Evolutionary conservation across 2,888 invertebrate genomes (phyloP).

Genomic region (Drepana falcataria): DNA sequence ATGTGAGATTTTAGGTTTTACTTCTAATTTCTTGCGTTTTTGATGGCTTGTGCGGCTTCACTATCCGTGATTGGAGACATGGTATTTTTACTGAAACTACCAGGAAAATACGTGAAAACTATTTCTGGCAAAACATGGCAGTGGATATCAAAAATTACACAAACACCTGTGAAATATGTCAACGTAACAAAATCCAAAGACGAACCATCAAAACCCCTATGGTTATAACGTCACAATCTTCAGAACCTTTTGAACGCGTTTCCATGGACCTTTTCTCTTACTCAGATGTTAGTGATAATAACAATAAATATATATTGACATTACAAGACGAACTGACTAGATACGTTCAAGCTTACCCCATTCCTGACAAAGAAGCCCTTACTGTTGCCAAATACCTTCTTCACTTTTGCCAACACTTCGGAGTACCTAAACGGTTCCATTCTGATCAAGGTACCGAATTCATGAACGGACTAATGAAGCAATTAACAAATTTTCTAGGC

Average conservation of each 20-base stretch:
- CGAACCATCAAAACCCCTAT: slow-evolving; percentile 31
- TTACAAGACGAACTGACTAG: slow-evolving; percentile 32
- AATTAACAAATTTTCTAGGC: slow-evolving; percentile 30
- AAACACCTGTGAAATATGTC: slow-evolving; percentile 22
- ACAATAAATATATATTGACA: slow-evolving; percentile 29
- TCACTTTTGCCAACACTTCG: slow-evolving; percentile 28
- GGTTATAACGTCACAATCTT: slow-evolving; percentile 31
- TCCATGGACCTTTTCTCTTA: slow-evolving; percentile 35
- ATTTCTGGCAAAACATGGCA: slow-evolving; percentile 34
- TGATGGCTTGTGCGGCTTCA: too few relatives aligned
- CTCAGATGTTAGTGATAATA: slow-evolving; percentile 25
- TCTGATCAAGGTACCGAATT: slow-evolving; percentile 35
- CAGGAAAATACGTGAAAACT: slow-evolving; percentile 2
- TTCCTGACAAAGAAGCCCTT: slow-evolving; percentile 2
- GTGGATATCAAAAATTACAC: slow-evolving; percentile 27
- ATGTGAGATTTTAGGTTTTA: too few relatives aligned
- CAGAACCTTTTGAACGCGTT: slow-evolving; percentile 32
- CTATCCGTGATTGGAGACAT: too few relatives aligned
- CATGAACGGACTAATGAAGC: slow-evolving; percentile 27
- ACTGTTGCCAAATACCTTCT: slow-evolving; percentile 3
- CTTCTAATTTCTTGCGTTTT: too few relatives aligned
- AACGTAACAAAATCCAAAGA: slow-evolving; percentile 30
- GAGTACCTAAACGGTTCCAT: too few relatives aligned
- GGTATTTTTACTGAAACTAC: too few relatives aligned
- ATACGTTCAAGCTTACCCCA: slow-evolving; percentile 33